These are phyloP conservation scores for Chaetophractus vellerosus DNA, from an alignment of 2,797 vertebrate genomes.

Conservation along the genomic window DNA sequence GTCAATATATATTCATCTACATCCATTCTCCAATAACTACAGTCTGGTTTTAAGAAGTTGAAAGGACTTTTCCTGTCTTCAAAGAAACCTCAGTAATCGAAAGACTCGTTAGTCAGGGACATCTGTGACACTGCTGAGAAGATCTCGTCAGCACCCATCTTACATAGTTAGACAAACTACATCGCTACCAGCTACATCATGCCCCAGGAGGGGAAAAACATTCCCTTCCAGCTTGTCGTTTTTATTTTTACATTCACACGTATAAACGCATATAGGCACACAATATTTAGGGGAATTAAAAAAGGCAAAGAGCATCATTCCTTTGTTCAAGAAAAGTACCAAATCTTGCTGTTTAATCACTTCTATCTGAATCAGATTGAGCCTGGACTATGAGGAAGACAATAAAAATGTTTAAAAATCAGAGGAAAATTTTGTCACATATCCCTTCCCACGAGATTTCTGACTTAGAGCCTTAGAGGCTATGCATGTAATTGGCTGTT, in stretches of 20 bases:
- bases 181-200: neutral
- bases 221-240: neutral
- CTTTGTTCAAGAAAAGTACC: slow-evolving; percentile 30
- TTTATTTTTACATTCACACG: neutral
- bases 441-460: slow-evolving; percentile 1
- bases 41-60: slow-evolving; percentile 51
- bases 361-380: slow-evolving; percentile 43
- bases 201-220: neutral
- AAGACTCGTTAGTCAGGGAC: slow-evolving; percentile 2
- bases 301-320: neutral
- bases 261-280: neutral
- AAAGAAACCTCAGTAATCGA: slow-evolving; percentile 70
- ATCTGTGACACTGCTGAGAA: neutral
- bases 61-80: slow-evolving; percentile 61
- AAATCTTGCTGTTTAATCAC: slow-evolving; percentile 17
- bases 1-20: neutral
- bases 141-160: neutral
- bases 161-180: neutral
- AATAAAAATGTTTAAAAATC: slow-evolving; percentile 1
- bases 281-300: neutral
- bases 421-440: neutral
- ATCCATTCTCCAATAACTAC: neutral
- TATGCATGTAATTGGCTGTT: neutral
- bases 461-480: neutral
- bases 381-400: neutral